These are phyloP conservation scores for Meloe dianella DNA, from an alignment of 2,888 invertebrate species.

Conservation along the genomic window DNA sequence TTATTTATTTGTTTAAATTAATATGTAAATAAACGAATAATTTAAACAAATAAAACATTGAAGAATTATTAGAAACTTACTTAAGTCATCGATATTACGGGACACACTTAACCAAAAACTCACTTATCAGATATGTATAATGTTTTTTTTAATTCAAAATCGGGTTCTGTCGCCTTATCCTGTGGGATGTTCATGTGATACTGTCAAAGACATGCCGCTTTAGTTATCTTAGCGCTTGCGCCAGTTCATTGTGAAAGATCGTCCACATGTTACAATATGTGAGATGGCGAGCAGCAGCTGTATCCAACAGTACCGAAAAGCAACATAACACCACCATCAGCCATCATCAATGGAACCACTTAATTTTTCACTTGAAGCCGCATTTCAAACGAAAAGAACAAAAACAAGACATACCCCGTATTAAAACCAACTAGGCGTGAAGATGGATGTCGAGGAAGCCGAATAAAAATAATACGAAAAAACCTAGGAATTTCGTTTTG, in stretches of 20 bases:
- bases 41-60: too few relatives aligned
- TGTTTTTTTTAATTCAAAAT: too few relatives aligned
- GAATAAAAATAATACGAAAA: background rate
- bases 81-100: background rate
- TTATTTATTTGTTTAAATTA: too few relatives aligned
- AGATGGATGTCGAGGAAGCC: background rate
- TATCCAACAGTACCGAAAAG: background rate
- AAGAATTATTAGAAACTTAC: background rate
- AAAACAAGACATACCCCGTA: background rate
- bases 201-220: conserved; percentile 11
- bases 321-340: background rate
- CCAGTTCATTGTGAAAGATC: background rate
- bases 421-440: conserved; percentile 3
- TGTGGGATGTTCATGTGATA: conserved; percentile 1
- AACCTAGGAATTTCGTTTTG: background rate
- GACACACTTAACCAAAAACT: too few relatives aligned
- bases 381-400: background rate
- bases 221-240: conserved; percentile 1
- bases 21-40: background rate
- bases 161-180: background rate
- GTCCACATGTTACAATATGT: background rate
- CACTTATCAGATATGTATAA: too few relatives aligned
- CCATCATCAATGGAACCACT: background rate
- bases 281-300: background rate
- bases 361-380: background rate